Evolutionary conservation across 2,113 vertebrate genomes (phyloP), one percentile per base, ranked within the genome.

Genomic region (Etheostoma cragini): DNA sequence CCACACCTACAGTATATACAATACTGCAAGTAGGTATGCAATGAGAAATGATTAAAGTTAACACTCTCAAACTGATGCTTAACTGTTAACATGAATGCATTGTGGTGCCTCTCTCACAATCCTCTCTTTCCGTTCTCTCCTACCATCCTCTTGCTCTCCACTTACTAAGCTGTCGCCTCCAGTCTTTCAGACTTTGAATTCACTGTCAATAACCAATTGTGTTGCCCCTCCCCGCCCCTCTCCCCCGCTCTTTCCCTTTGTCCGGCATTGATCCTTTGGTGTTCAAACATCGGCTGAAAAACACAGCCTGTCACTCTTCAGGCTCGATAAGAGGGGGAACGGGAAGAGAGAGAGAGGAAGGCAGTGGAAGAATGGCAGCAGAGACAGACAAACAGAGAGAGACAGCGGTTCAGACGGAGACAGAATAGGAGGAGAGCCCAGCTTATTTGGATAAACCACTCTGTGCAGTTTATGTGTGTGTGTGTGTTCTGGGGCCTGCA

Each of bases 141-240:
- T 22, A 35, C 14, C 57, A 72, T 67, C 82, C 77, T 82, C 76
- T 57, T 21, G 46, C 72, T 85, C 72, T 87, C 69, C 73, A 60
- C 68, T 84, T 78, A 68, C 82, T 80, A 90, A 91, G 89, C 89
- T 83, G 87, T 91, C 86, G 81, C 87, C 91, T 87, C 61, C 81
- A 84, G 76, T 92, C 90, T 91, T 89, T 94, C 90, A 93, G 88
- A 89, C 93, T 92, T 92, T 92, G 90, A 92, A 91, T 94, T 93
- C 88, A 85, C 90, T 93, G 94, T 95, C 95, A 95, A 95, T 95
- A 95, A 95, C 91, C 92, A 94, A 93, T 94, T 95, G 93, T 94
- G 91, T 90, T 84, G 86, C 81, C 82, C 81, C 85, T 88, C 90
- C 89, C 86, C 71, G 14, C 83, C 83, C 72, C 82, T 78, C 87